Conservation (phyloP, 2,888 invertebrate species). For the Sphinx pinastri region DNA sequence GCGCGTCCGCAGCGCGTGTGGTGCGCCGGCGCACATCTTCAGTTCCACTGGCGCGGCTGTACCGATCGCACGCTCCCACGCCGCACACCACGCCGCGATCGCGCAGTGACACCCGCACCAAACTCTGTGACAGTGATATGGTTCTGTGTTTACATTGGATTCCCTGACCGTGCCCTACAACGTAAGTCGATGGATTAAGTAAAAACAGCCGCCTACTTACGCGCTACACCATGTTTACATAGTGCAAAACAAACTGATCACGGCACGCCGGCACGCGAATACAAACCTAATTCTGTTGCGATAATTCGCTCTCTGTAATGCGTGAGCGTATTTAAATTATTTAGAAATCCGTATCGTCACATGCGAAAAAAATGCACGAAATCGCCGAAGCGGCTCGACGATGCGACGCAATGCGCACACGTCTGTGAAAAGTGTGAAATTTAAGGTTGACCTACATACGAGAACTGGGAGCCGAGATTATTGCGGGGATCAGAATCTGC, state of each 20-base stretch:
- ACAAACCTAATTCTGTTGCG: conserved; percentile 68
- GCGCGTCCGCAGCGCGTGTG: conserved; percentile 27
- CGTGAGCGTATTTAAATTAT: conserved; percentile 81
- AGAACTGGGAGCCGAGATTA: not conserved
- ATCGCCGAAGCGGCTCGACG: conserved; percentile 70
- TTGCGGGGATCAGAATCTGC: not conserved
- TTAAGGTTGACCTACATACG: conserved; percentile 23
- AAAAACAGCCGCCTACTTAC: not conserved
- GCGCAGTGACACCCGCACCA: conserved; percentile 54
- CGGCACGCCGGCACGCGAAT: conserved; percentile 54
- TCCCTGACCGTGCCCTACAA: conserved; percentile 66
- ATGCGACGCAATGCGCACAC: conserved; percentile 21
- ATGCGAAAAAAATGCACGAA: conserved; percentile 81
- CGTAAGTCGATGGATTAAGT: conserved; percentile 55
- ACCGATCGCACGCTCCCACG: conserved; percentile 51
- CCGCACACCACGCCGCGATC: conserved; percentile 41
- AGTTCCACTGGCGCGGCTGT: conserved; percentile 62
- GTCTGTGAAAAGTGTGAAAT: conserved; percentile 24
- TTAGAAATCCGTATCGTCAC: conserved; percentile 79
- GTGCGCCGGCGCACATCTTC: conserved; percentile 35
- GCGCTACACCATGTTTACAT: conserved; percentile 38
- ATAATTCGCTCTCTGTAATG: conserved; percentile 63
- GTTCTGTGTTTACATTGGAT: conserved; percentile 78
- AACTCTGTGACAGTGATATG: conserved; percentile 79
- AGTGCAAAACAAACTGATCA: conserved; percentile 44